These are phyloP conservation scores for Philopedon plagiatum DNA, from an alignment of 2,888 invertebrate species.

Conservation along the genomic window DNA sequence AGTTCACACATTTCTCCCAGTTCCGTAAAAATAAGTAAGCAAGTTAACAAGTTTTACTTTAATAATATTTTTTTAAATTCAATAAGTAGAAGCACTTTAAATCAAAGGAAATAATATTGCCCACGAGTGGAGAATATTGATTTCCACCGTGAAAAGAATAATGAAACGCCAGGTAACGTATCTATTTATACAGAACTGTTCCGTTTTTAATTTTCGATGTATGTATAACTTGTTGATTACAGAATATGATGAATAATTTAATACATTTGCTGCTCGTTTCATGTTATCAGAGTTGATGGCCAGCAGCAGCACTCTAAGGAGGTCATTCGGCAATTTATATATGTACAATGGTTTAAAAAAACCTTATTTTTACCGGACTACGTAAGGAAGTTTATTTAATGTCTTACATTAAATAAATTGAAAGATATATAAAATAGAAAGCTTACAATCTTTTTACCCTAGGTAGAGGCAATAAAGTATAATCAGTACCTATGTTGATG, in stretches of 20 bases:
- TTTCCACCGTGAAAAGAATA: neutral
- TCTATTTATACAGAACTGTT: neutral
- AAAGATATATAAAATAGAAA: neutral
- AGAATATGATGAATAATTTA: neutral
- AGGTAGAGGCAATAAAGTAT: neutral
- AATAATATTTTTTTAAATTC: no score
- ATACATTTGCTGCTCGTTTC: neutral
- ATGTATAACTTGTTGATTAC: constrained; percentile 7
- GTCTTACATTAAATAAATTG: neutral
- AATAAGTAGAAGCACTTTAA: neutral
- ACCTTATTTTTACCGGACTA: no score
- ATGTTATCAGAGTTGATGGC: neutral
- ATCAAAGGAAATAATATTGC: neutral
- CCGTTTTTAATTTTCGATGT: constrained; percentile 5
- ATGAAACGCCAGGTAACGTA: constrained; percentile 2
- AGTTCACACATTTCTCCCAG: no score
- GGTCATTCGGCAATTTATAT: no score
- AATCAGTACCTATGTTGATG: neutral
- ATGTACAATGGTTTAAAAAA: no score
- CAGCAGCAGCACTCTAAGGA: no score
- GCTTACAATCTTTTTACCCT: neutral
- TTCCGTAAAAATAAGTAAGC: no score
- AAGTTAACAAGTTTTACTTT: no score
- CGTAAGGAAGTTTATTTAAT: no score
- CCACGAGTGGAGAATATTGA: neutral